Evolutionary conservation across 35 echinoderm and acorn worm species (phyloP).

Genomic region (Amphiura filiformis): DNA sequence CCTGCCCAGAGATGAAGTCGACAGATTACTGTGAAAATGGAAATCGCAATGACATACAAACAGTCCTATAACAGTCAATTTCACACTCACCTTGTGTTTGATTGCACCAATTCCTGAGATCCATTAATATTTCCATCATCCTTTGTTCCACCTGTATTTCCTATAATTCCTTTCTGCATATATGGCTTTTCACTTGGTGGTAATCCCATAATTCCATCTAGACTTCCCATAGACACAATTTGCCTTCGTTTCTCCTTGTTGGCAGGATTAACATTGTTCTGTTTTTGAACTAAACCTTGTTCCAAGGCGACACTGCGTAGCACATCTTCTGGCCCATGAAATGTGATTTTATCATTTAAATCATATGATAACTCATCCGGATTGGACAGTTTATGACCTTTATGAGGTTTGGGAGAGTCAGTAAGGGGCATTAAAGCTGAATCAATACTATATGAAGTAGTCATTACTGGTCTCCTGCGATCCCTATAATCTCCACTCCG

Average conservation of each 20-base stretch:
- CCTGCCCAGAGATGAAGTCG: too few relatives aligned
- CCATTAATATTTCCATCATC: not conserved
- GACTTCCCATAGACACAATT: not conserved
- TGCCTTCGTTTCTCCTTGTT: not conserved
- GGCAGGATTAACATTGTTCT: not conserved
- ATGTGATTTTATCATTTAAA: not conserved
- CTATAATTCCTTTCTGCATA: not conserved
- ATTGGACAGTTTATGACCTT: not conserved
- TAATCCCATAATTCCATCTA: slow-evolving; percentile 3
- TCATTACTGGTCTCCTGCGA: slow-evolving; percentile 10
- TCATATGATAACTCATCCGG: not conserved
- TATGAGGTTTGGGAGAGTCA: not conserved
- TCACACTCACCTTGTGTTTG: too few relatives aligned
- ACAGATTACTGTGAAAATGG: too few relatives aligned
- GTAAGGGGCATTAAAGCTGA: not conserved
- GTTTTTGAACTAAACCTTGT: not conserved
- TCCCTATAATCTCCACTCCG: not conserved
- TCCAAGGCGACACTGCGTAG: not conserved
- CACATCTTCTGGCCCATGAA: slow-evolving; percentile 27
- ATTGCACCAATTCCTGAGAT: not conserved
- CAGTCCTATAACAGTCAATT: too few relatives aligned
- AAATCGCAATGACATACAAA: too few relatives aligned
- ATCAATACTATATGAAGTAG: slow-evolving; percentile 25
- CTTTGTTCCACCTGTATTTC: not conserved
- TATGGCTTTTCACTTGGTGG: not conserved